phyloP scores from a whole-genome alignment of 2,113 vertebrate genomes.

The Lamprologus sp. region DNA sequence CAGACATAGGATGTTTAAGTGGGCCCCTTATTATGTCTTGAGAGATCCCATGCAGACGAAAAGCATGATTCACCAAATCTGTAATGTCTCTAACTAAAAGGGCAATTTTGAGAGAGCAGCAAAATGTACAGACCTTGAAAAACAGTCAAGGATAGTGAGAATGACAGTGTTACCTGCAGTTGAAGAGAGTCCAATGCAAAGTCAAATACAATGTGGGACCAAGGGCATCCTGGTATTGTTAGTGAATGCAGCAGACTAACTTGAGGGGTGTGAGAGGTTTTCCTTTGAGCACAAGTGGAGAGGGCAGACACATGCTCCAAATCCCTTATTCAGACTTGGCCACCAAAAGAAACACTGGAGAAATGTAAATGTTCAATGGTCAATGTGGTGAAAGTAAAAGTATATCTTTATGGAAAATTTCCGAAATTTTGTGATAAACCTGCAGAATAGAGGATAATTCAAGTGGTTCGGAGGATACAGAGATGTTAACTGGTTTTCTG shows the following conservation, averaged over 20 bases:
- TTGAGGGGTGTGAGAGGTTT: not conserved
- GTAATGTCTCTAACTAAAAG: rapidly evolving
- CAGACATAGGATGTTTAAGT: rapidly evolving
- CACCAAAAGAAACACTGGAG: not conserved
- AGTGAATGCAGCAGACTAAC: rapidly evolving
- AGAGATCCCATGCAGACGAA: not conserved
- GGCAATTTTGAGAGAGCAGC: not conserved
- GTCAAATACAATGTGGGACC: rapidly evolving
- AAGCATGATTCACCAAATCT: rapidly evolving
- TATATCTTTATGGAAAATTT: not conserved
- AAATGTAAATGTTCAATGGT: not conserved
- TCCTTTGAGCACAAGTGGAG: not conserved
- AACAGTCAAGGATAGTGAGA: not conserved
- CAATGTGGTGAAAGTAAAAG: not conserved
- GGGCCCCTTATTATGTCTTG: not conserved
- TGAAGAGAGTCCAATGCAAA: not conserved
- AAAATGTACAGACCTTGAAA: not conserved
- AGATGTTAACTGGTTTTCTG: not conserved
- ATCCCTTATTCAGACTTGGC: rapidly evolving
- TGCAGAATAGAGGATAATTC: not conserved
- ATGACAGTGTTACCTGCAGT: not conserved
- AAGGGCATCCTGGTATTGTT: not conserved
- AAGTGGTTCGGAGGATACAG: not conserved
- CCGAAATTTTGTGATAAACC: not conserved
- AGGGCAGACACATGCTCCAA: not conserved